Evolutionary conservation across 1,140 invertebrate species (phyloP), one percentile per base, ranked within the genome.

Genomic region (Teleopsis dalmanni): DNA sequence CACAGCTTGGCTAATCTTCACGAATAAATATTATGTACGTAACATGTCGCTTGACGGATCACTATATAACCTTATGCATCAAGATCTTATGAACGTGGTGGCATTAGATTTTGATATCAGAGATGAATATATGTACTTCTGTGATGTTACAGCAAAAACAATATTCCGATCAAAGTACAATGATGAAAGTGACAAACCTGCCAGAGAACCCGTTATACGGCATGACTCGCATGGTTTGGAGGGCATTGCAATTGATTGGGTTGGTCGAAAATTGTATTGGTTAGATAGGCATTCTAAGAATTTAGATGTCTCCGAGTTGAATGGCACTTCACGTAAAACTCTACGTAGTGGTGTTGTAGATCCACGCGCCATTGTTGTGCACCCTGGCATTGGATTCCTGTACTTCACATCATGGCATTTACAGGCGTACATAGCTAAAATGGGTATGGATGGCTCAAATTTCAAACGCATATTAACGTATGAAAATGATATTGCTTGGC

Each of bases 361-460:
- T 74, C 95, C 95, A 3, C 74, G 95, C 59, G 94, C 94, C 3
- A 81, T 99, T 34, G 91, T 87, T 4, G 90, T 97, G 1, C 92
- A 98, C 78, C 96, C 95, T 7, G 88, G 89, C 11, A 90, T 82
- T 50, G 95, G 95, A 26, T 93, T 94, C 62, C 62, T 98, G 18
- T 99, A 94, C 74, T 98, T 92, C 67, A 91, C 93, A 13, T 95
- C 92, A 4, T 97, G 93, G 93, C 89, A 95, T 68, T 78, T 96
- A 23, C 87, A 95, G 75, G 91, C 95, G 1, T 98, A 92, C 64
- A 98, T 98, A 53, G 95, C 88, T n/a, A 88, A 95, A 71, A 84
- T 98, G 71, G 93, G 93, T 40, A 90, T 99, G 90, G 94, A 99
- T 64, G 96, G 95, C 0, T 84, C 83, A 2, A 95, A 96, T 58